Base-by-base conservation (phyloP, 2,113 vertebrate species). In the Taxidea taxus region DNA sequence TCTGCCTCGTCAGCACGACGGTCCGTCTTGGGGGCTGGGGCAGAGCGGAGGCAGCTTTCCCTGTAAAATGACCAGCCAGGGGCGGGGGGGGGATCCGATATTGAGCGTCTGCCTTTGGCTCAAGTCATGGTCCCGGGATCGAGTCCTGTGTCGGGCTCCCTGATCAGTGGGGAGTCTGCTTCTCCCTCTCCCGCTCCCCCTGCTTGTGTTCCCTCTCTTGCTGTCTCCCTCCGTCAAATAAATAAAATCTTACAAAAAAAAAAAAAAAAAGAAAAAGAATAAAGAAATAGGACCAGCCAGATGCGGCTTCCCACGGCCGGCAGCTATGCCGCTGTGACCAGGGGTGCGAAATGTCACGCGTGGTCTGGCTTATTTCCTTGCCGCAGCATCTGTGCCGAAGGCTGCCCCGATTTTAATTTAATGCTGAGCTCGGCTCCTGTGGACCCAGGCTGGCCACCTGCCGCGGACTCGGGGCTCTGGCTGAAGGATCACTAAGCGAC, bases 241-340 rank as follows among this genome's bases (percentile, higher is more conserved):
- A 58, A 58, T 10, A 58, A 58, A 58, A 58, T 25, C 56, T 58
- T 23, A 10, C 25, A 58, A 58, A 58, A 9, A 23, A 56, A 56
- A 56, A 56, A 58, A 56, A 54, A 54, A 7, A 21, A 12, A 54
- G 16, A 25, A 34, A 49, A n/a, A n/a, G n/a, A n/a, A n/a, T n/a
- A n/a, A n/a, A n/a, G n/a, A n/a, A n/a, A n/a, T n/a, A n/a, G 47
- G 7, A 51, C 18, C 14, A 18, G 72, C 25, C 3, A 29, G 42
- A 31, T 0, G 27, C 3, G 44, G 27, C 27, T 31, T 42, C 7
- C 15, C 42, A 16, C 3, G 0, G 74, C 23, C 23, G 25, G 4
- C 11, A 25, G 23, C 42, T 0, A 29, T 0, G 42, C 74, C 4
- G 15, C 14, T 0, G 4, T 77, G 74, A 47, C 16, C 14, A 15